Conservation (phyloP, 2,113 vertebrate species). For the Petrocephalus microphthalmus region DNA sequence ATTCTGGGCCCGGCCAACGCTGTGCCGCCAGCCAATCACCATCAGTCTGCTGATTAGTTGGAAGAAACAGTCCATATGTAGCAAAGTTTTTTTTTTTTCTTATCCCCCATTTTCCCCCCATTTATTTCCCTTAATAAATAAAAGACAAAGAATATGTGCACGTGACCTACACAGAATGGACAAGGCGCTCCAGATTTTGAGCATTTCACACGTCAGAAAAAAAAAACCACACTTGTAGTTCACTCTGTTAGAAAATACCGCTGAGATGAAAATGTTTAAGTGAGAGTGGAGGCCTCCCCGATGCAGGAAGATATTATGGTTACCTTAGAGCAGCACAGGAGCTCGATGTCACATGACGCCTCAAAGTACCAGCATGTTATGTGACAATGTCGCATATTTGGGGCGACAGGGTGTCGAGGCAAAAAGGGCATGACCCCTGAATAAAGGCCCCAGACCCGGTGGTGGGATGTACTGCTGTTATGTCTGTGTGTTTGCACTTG, state of each 20-base stretch:
- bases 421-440: background rate
- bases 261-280: background rate
- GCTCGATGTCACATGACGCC: background rate
- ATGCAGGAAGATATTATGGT: background rate
- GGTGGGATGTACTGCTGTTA: background rate
- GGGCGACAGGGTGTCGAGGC: background rate
- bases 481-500: background rate
- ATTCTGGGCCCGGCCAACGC: slow-evolving; percentile 89
- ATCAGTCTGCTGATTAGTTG: slow-evolving; percentile 98
- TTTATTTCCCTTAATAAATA: background rate
- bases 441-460: background rate
- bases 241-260: background rate
- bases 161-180: background rate
- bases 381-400: background rate
- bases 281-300: background rate
- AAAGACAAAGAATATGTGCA: slow-evolving; percentile 46
- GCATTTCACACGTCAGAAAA: background rate
- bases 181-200: background rate
- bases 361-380: background rate
- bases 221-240: background rate
- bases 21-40: slow-evolving; percentile 88
- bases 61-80: slow-evolving; percentile 98
- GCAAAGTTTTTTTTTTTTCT: slow-evolving; percentile 82
- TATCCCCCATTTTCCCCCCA: slow-evolving; percentile 22
- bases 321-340: background rate